phyloP scores from a whole-genome alignment of 1,140 invertebrate species.

The Anoplophora glabripennis region DNA sequence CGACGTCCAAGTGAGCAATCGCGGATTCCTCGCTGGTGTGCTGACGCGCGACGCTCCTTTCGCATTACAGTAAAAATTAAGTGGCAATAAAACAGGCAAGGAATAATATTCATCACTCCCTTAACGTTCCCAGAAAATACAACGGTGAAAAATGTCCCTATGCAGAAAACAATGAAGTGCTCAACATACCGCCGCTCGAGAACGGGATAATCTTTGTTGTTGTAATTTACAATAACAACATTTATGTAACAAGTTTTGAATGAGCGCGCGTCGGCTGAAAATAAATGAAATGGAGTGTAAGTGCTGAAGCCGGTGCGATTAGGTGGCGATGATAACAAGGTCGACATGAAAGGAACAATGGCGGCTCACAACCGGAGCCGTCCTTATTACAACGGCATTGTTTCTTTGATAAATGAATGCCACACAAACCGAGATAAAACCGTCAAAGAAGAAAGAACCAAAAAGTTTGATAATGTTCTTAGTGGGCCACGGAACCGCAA shows the following conservation, averaged over 20 bases:
- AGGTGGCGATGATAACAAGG: constrained; percentile 29
- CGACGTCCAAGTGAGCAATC: too few relatives aligned
- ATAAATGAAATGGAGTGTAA: constrained; percentile 23
- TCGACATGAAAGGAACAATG: constrained; percentile 26
- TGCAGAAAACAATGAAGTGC: too few relatives aligned
- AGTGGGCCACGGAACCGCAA: constrained; percentile 17
- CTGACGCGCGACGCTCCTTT: too few relatives aligned
- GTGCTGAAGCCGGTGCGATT: constrained; percentile 18
- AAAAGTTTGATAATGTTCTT: constrained; percentile 24
- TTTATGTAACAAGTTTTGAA: neutral
- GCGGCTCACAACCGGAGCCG: constrained; percentile 28
- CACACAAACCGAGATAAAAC: constrained; percentile 29
- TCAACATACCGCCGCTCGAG: too few relatives aligned
- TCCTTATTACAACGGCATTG: constrained; percentile 32
- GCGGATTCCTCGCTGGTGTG: too few relatives aligned
- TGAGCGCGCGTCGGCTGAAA: neutral
- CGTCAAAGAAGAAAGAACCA: constrained; percentile 30
- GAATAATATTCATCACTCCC: too few relatives aligned
- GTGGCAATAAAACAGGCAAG: too few relatives aligned
- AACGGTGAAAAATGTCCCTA: too few relatives aligned
- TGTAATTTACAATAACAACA: too few relatives aligned
- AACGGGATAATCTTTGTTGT: too few relatives aligned
- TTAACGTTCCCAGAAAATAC: too few relatives aligned
- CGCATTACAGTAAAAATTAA: too few relatives aligned
- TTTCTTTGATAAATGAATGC: constrained; percentile 38